These are phyloP conservation scores for Hapalemur alaotrensis DNA, from an alignment of 2,797 vertebrate genomes.

Conservation along the genomic window DNA sequence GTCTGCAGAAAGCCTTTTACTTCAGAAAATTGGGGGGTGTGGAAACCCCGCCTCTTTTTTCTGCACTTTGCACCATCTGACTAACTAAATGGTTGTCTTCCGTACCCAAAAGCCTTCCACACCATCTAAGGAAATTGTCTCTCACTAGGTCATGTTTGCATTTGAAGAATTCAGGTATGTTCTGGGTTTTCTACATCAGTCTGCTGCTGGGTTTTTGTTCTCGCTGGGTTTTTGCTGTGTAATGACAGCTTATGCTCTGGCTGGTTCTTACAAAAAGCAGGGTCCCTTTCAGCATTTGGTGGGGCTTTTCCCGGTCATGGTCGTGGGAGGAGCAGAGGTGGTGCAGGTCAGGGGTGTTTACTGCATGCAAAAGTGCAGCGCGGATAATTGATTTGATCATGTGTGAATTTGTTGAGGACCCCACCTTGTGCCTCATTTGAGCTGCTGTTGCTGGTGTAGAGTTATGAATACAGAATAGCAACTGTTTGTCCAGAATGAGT, in stretches of 20 bases:
- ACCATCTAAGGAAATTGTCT: constrained; percentile 79
- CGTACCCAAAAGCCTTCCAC: constrained; percentile 78
- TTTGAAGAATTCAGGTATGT: constrained; percentile 96
- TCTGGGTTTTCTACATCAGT: constrained; percentile 77
- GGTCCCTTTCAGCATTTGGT: constrained; percentile 16
- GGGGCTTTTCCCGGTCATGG: constrained; percentile 52
- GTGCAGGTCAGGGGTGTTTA: constrained; percentile 68
- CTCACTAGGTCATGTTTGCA: constrained; percentile 93
- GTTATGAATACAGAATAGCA: constrained; percentile 80
- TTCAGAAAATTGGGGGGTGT: constrained; percentile 79
- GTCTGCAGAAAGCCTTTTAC: constrained; percentile 86
- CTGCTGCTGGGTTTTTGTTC: constrained; percentile 83
- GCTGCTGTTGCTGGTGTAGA: constrained; percentile 63
- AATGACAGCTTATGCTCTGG: constrained; percentile 82
- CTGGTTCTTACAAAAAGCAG: constrained; percentile 66
- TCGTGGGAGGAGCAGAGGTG: constrained; percentile 67
- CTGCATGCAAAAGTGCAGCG: constrained; percentile 76
- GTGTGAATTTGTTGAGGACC: constrained; percentile 64
- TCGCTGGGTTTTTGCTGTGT: constrained; percentile 85
- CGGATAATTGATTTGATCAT: constrained; percentile 76
- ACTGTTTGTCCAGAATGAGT: constrained; percentile 70
- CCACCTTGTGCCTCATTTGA: constrained; percentile 67
- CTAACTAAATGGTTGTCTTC: constrained; percentile 85
- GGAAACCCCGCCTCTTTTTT: constrained; percentile 80
- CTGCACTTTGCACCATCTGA: constrained; percentile 82